Evolutionary conservation across 2,797 vertebrate genomes (phyloP).

Genomic region (Rhinichthys osculus): DNA sequence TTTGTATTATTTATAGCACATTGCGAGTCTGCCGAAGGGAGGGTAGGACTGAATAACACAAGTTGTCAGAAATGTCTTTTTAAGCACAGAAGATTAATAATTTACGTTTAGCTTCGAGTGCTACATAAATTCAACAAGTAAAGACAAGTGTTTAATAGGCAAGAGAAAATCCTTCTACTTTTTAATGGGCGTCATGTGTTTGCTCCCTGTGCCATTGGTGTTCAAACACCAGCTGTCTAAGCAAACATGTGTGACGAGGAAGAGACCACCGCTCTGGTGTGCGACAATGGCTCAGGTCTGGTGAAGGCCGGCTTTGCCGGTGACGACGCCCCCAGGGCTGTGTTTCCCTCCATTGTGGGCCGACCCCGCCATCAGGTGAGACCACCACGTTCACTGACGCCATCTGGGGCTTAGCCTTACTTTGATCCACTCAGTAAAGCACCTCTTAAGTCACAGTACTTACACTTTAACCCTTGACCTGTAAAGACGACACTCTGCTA

Average conservation of each 20-base stretch:
- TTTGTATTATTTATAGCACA: conserved; percentile 13
- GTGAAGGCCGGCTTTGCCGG: conserved; percentile 89
- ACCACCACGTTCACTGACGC: not conserved
- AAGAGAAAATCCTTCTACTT: not conserved
- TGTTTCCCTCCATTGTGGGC: conserved; percentile 88
- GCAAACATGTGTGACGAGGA: conserved; percentile 86
- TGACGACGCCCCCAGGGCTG: conserved; percentile 85
- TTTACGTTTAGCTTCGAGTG: conserved; percentile 2
- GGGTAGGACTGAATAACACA: not conserved
- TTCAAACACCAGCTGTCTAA: conserved; percentile 49
- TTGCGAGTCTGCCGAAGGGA: not conserved
- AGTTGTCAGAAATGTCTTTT: conserved; percentile 14
- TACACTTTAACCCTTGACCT: conserved; percentile 9
- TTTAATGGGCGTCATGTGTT: conserved; percentile 19
- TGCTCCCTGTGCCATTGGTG: conserved; percentile 14
- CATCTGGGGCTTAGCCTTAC: not conserved
- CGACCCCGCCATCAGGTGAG: conserved; percentile 87
- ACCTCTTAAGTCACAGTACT: conserved; percentile 17
- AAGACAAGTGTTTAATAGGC: conserved; percentile 9
- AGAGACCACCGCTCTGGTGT: conserved; percentile 85
- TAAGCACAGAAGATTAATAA: conserved; percentile 18
- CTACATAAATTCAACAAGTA: conserved; percentile 18
- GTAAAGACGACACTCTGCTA: not conserved
- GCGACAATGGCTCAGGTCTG: conserved; percentile 88
- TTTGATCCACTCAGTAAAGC: conserved; percentile 31